These are phyloP conservation scores for Sebastolobus alascanus DNA, from an alignment of 2,797 vertebrate genomes.

Conservation along the genomic window DNA sequence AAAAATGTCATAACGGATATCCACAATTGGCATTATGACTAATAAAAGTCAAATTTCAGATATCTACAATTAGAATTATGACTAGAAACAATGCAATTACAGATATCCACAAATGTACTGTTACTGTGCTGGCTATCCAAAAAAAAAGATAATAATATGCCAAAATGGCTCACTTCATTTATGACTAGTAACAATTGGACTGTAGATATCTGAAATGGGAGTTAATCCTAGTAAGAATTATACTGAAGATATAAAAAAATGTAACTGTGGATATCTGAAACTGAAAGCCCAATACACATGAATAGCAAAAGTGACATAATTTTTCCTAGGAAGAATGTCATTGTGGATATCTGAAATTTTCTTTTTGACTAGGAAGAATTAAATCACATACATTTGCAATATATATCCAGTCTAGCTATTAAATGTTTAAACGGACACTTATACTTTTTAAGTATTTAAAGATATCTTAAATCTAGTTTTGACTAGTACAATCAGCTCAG, in stretches of 20 bases:
- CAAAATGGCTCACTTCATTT: not conserved
- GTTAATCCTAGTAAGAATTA: not conserved
- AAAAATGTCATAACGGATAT: not conserved
- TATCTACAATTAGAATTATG: not conserved
- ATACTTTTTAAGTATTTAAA: not conserved
- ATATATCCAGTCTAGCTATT: no score
- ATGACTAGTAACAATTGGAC: not conserved
- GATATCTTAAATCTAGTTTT: not conserved
- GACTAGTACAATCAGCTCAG: not conserved
- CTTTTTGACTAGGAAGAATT: rapidly evolving
- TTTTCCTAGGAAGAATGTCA: not conserved
- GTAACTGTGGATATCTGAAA: no score
- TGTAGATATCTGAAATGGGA: not conserved
- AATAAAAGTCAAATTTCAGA: not conserved
- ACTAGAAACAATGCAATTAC: not conserved
- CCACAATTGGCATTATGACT: not conserved
- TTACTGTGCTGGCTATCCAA: not conserved
- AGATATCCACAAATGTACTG: not conserved
- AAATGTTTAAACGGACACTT: no score
- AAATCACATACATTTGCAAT: rapidly evolving
- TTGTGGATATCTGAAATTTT: not conserved
- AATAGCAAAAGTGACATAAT: not conserved
- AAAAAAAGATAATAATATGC: not conserved
- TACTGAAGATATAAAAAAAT: not conserved
- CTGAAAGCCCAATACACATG: not conserved